These are phyloP conservation scores for Lucinisca nassula DNA, from an alignment of 2,888 invertebrate genomes.

Conservation along the genomic window DNA sequence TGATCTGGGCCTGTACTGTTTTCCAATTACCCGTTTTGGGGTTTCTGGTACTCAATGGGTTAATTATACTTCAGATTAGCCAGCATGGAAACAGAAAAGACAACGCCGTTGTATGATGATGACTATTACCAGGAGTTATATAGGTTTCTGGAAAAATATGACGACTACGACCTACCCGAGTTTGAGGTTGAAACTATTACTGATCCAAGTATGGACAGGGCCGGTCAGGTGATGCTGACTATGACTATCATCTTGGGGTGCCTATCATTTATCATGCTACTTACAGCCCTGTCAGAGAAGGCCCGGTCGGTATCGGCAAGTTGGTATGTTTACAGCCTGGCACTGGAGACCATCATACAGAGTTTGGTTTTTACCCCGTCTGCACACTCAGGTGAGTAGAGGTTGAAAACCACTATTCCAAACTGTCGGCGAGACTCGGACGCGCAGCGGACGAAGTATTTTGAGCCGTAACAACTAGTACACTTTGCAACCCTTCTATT, in stretches of 20 bases:
- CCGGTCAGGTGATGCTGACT: neutral
- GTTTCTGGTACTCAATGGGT: too few relatives aligned
- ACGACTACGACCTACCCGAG: neutral
- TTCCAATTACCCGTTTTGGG: too few relatives aligned
- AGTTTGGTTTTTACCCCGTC: neutral
- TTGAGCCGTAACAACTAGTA: too few relatives aligned
- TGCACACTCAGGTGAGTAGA: neutral
- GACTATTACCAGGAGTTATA: neutral
- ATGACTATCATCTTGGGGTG: neutral
- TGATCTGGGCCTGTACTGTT: too few relatives aligned
- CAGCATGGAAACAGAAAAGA: neutral
- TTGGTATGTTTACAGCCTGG: neutral
- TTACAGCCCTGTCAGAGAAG: neutral
- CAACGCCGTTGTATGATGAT: neutral
- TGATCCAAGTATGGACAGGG: neutral
- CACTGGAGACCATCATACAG: neutral
- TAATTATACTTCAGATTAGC: too few relatives aligned
- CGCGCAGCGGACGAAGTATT: too few relatives aligned
- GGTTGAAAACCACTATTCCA: too few relatives aligned
- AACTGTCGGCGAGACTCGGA: too few relatives aligned
- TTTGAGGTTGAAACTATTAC: neutral
- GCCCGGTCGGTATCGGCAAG: neutral
- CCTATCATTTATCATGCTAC: neutral
- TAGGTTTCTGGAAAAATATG: neutral
- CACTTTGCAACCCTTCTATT: too few relatives aligned